Conservation (phyloP, 2,888 invertebrate genomes). For the Sarcophaga rosellei region DNA sequence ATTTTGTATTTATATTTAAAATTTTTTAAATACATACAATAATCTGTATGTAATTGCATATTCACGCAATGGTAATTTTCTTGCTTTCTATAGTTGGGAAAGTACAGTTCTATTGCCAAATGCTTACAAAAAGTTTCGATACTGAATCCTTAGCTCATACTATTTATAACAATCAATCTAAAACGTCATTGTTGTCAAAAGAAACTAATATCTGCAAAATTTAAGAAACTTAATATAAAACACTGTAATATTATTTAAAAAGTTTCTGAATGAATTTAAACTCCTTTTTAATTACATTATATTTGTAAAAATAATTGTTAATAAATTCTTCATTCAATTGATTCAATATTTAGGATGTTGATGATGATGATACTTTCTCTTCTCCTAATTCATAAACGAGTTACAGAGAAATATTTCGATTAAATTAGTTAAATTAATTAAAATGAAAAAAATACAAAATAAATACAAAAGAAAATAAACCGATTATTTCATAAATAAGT, state of each 20-base stretch:
- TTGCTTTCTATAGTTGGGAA: too few relatives aligned
- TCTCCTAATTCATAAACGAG: slow-evolving; percentile 26
- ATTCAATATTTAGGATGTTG: background rate
- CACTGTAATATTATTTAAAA: background rate
- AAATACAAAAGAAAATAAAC: slow-evolving; percentile 3
- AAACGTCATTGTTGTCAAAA: too few relatives aligned
- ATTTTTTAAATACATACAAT: too few relatives aligned
- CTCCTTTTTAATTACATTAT: background rate
- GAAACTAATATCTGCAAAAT: too few relatives aligned
- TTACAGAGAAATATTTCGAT: slow-evolving; percentile 5
- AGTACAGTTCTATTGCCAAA: too few relatives aligned
- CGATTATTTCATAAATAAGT: background rate
- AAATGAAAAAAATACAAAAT: background rate
- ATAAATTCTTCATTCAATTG: slow-evolving; percentile 39
- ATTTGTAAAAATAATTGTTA: slow-evolving; percentile 20
- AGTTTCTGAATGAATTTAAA: too few relatives aligned
- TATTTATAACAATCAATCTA: too few relatives aligned
- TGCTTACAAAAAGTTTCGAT: too few relatives aligned
- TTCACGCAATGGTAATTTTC: too few relatives aligned
- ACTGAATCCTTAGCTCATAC: too few relatives aligned
- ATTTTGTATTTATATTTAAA: too few relatives aligned
- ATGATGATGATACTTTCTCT: slow-evolving; percentile 19
- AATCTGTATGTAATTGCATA: too few relatives aligned
- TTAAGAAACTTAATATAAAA: background rate
- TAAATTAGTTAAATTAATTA: background rate